phyloP scores from a whole-genome alignment of 1,140 invertebrate species.

The Pseudomyrmex pallidus region DNA sequence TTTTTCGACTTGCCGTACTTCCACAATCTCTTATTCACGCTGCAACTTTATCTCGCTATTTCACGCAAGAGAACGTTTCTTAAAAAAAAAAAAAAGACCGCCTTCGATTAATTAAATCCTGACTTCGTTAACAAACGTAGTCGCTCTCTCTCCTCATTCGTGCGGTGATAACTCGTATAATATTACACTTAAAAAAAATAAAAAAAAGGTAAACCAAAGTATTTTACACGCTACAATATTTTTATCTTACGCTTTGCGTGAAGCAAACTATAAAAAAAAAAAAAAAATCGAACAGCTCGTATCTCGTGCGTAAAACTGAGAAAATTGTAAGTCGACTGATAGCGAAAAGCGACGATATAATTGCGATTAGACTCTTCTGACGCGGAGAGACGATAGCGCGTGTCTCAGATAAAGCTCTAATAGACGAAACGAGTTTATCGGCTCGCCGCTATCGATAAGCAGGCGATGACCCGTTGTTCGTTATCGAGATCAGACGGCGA shows the following conservation, averaged over 20 bases:
- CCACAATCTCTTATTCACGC: conserved; percentile 47
- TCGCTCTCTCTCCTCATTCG: background rate
- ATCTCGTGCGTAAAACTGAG: conserved; percentile 1
- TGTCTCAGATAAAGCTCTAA: conserved; percentile 23
- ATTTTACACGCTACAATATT: no score
- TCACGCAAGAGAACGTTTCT: conserved; percentile 35
- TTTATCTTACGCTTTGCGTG: no score
- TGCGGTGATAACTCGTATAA: background rate
- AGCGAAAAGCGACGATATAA: background rate
- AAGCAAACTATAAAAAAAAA: no score
- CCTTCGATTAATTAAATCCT: conserved; percentile 43
- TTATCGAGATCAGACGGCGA: conserved; percentile 31
- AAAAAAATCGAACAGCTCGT: no score
- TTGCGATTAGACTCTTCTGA: background rate
- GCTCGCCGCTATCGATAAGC: conserved; percentile 2
- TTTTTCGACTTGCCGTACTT: conserved; percentile 59
- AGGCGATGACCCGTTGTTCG: conserved; percentile 17
- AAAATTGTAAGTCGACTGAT: background rate
- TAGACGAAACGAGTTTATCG: conserved; percentile 2
- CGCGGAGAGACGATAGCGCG: background rate
- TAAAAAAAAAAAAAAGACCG: conserved; percentile 26
- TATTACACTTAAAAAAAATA: background rate
- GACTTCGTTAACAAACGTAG: conserved; percentile 32
- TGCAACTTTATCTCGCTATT: conserved; percentile 40
- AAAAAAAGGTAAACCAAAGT: no score